Evolutionary conservation across 2,797 vertebrate genomes (phyloP).

Genomic region (Stomatorhinus walkeri): DNA sequence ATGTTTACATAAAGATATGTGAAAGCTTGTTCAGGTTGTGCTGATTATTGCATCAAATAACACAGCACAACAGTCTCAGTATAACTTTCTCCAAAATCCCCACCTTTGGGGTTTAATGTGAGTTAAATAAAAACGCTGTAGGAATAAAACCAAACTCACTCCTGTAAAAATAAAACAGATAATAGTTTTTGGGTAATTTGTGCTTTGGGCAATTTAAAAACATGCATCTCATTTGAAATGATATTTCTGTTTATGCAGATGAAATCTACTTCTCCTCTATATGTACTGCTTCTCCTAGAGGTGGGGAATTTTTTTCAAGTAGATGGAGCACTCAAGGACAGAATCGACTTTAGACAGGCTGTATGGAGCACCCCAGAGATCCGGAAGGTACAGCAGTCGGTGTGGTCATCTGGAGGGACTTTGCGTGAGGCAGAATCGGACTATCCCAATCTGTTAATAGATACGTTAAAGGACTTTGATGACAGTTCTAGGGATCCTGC

Average conservation of each 20-base stretch:
- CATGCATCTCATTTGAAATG: neutral
- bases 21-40: neutral
- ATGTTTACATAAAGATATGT: neutral
- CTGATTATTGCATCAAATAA: neutral
- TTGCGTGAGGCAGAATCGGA: neutral
- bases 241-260: slow-evolving; percentile 13
- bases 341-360: neutral
- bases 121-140: neutral
- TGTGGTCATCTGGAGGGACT: neutral
- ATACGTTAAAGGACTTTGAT: neutral
- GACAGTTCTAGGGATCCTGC: neutral
- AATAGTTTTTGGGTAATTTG: neutral
- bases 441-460: neutral
- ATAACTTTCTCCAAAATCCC: neutral
- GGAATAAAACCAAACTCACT: neutral
- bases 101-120: neutral
- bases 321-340: neutral
- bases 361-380: neutral
- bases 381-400: neutral
- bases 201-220: neutral
- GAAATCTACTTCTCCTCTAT: slow-evolving; percentile 17
- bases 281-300: slow-evolving; percentile 15
- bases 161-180: neutral
- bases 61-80: neutral
- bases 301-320: neutral